Percentiles rank a stretch among this genome's conserved stretches.
Conservation (phyloP, 2,888 invertebrate species). For the Pediacus dermestoides region DNA sequence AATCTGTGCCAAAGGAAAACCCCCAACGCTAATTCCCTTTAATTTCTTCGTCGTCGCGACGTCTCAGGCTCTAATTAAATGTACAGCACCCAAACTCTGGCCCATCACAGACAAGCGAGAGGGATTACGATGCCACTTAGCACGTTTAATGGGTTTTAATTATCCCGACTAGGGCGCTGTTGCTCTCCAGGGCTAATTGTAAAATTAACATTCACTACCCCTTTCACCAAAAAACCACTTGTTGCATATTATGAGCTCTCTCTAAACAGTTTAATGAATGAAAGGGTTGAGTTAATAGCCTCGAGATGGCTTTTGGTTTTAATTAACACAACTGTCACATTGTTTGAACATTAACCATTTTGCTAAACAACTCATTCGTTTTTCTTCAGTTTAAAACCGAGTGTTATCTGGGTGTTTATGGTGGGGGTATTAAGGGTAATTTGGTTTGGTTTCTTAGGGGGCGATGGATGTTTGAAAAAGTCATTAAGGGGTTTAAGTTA, state of each 20-base stretch:
- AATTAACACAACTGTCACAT: slow-evolving; percentile 40
- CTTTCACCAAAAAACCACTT: slow-evolving; percentile 34
- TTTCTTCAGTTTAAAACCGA: slow-evolving; percentile 21
- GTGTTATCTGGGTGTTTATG: slow-evolving; percentile 21
- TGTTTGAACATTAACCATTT: slow-evolving; percentile 28
- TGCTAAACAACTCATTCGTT: slow-evolving; percentile 31
- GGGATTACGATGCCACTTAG: slow-evolving; percentile 30
- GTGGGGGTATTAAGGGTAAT: slow-evolving; percentile 22
- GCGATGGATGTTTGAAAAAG: too few relatives aligned
- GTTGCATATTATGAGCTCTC: too few relatives aligned
- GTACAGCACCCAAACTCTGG: too few relatives aligned
- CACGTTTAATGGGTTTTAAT: slow-evolving; percentile 40
- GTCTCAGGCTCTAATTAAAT: slow-evolving; percentile 27
- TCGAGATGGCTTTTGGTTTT: slow-evolving; percentile 30
- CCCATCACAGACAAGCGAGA: slow-evolving; percentile 13
- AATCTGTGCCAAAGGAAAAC: too few relatives aligned
- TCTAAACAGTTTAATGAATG: too few relatives aligned
- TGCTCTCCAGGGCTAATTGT: slow-evolving; percentile 35
- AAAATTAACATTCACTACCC: slow-evolving; percentile 40
- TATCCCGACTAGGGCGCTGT: slow-evolving; percentile 34
- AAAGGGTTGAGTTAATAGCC: slow-evolving; percentile 37
- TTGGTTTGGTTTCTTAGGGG: slow-evolving; percentile 14
- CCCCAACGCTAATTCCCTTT: slow-evolving; percentile 21
- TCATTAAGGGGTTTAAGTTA: too few relatives aligned
- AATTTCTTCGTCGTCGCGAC: too few relatives aligned